Conservation (phyloP, 2,113 vertebrate species). For the Stigmatopora nigra region DNA sequence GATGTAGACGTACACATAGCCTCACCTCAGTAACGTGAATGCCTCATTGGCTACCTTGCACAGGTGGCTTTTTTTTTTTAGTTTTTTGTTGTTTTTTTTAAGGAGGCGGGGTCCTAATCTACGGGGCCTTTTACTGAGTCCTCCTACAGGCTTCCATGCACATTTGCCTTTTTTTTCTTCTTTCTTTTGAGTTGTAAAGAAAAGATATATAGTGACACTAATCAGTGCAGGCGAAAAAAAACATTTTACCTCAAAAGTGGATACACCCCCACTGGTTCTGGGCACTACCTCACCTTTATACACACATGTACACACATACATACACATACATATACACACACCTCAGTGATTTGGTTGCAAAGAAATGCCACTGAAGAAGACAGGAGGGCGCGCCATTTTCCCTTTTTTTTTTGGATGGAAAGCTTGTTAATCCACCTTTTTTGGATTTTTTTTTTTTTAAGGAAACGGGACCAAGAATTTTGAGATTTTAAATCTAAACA, state of each 20-base stretch:
- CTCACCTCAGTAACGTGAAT: constrained; percentile 72
- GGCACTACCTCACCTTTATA: constrained; percentile 78
- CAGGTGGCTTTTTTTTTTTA: constrained; percentile 14
- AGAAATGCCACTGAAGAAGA: constrained; percentile 71
- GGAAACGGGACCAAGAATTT: constrained; percentile 67
- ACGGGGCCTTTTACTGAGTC: constrained; percentile 55
- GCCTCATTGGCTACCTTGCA: constrained; percentile 66
- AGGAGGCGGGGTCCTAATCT: constrained; percentile 46
- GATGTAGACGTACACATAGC: constrained; percentile 39
- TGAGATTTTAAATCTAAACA: constrained; percentile 30
- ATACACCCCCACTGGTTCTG: constrained; percentile 69
- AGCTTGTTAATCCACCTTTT: constrained; percentile 51
- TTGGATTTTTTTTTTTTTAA: constrained; percentile 35
- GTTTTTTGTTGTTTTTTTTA: not conserved
- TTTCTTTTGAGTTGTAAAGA: not conserved
- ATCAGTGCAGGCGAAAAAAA: constrained; percentile 57
- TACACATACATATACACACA: constrained; percentile 32
- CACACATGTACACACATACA: constrained; percentile 64
- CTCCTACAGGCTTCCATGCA: constrained; percentile 62
- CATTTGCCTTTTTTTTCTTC: constrained; percentile 49
- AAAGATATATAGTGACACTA: constrained; percentile 33
- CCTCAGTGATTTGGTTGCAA: constrained; percentile 56
- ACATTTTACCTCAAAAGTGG: constrained; percentile 73
- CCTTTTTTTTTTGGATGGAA: constrained; percentile 20
- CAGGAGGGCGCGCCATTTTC: constrained; percentile 67